Evolutionary conservation across 2,113 vertebrate species (phyloP).

Genomic region (Gallinago paraguaiae): DNA sequence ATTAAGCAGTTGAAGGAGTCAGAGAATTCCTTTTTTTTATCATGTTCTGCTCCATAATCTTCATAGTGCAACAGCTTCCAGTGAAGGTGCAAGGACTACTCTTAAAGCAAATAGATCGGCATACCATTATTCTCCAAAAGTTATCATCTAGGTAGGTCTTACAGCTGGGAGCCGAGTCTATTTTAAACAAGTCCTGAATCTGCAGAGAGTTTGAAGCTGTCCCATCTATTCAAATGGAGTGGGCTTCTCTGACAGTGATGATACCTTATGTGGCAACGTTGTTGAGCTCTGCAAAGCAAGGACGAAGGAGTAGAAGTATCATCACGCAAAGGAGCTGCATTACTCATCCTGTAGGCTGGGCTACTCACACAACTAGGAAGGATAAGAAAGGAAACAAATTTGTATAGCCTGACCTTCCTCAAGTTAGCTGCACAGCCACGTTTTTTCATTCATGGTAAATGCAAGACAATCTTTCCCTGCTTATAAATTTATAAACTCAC

Average conservation of each 20-base stretch:
- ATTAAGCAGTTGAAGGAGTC: constrained; percentile 50
- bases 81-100: neutral
- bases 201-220: neutral
- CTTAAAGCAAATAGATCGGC: neutral
- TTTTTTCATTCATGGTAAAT: neutral
- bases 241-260: neutral
- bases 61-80: neutral
- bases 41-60: constrained; percentile 44
- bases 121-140: neutral
- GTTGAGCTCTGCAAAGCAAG: neutral
- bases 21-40: neutral
- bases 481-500: neutral
- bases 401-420: neutral
- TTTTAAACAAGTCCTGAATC: neutral
- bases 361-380: neutral
- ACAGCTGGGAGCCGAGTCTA: neutral
- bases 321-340: neutral
- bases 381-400: neutral
- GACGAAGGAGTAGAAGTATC: neutral
- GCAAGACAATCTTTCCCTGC: neutral
- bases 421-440: neutral
- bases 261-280: neutral
- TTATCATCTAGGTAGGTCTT: neutral
- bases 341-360: neutral
- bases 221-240: neutral